These are phyloP conservation scores for Fregetta grallaria DNA, from an alignment of 2,113 vertebrate species.

Conservation along the genomic window DNA sequence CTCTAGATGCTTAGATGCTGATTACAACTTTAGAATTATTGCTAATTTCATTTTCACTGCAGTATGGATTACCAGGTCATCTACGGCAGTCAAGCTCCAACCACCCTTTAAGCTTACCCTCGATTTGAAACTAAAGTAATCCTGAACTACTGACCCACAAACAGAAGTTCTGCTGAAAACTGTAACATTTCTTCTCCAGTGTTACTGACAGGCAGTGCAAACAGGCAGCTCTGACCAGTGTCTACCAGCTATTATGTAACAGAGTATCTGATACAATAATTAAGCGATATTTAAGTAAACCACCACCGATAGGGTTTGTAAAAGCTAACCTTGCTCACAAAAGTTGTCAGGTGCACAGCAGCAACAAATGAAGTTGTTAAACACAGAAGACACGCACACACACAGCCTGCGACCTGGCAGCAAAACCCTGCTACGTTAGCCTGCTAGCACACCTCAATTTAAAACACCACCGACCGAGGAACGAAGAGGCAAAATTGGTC, in stretches of 20 bases:
- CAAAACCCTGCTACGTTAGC: background rate
- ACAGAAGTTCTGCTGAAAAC: background rate
- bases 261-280: background rate
- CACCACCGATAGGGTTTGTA: background rate
- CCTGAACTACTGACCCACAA: background rate
- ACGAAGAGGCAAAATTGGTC: background rate
- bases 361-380: background rate
- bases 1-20: background rate
- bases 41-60: background rate
- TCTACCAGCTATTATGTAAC: background rate
- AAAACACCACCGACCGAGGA: background rate
- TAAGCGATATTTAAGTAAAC: background rate
- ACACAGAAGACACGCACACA: background rate
- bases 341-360: background rate
- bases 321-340: accelerated
- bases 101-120: background rate
- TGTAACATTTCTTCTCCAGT: background rate
- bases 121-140: background rate
- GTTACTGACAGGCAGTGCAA: background rate
- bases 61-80: background rate
- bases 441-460: background rate
- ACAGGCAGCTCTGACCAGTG: background rate
- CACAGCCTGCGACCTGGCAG: background rate
- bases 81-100: background rate
- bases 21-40: background rate